These are phyloP conservation scores for Telenomus remus DNA, from an alignment of 1,140 invertebrate genomes.

Conservation along the genomic window DNA sequence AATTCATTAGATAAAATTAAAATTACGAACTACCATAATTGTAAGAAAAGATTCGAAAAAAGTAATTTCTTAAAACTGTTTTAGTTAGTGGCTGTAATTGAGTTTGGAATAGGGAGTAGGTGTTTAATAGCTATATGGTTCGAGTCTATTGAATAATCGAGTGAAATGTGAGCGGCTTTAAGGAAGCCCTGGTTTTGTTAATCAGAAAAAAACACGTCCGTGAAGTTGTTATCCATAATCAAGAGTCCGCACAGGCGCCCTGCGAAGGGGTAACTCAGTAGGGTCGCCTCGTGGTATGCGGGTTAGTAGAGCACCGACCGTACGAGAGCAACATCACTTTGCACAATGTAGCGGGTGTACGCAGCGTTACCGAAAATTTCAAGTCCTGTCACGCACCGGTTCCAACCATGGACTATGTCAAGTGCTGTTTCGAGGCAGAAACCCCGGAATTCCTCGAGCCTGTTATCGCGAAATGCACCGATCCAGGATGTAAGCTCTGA, in stretches of 20 bases:
- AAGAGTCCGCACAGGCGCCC: conserved; percentile 61
- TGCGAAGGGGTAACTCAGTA: conserved; percentile 34
- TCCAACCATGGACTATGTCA: conserved; percentile 81
- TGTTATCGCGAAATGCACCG: conserved; percentile 85
- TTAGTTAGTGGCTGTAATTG: no score
- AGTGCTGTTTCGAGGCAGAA: conserved; percentile 86
- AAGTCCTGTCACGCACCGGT: no score
- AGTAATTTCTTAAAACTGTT: no score
- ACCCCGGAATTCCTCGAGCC: conserved; percentile 83
- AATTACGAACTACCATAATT: no score
- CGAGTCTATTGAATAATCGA: no score
- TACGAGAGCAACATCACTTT: conserved; percentile 12
- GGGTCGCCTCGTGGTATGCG: conserved; percentile 56
- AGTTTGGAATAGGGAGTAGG: no score
- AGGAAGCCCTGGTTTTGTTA: not conserved
- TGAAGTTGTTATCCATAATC: conserved; percentile 8
- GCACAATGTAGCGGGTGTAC: conserved; percentile 4
- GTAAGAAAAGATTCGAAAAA: no score
- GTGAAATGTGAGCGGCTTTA: no score
- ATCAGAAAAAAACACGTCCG: conserved; percentile 5
- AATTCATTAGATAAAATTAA: no score
- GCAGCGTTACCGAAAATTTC: not conserved
- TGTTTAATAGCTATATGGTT: no score
- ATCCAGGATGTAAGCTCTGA: conserved; percentile 84
- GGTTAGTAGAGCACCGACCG: conserved; percentile 65